Evolutionary conservation across 2,113 vertebrate genomes (phyloP).

Genomic region (Nymphicus hollandicus): DNA sequence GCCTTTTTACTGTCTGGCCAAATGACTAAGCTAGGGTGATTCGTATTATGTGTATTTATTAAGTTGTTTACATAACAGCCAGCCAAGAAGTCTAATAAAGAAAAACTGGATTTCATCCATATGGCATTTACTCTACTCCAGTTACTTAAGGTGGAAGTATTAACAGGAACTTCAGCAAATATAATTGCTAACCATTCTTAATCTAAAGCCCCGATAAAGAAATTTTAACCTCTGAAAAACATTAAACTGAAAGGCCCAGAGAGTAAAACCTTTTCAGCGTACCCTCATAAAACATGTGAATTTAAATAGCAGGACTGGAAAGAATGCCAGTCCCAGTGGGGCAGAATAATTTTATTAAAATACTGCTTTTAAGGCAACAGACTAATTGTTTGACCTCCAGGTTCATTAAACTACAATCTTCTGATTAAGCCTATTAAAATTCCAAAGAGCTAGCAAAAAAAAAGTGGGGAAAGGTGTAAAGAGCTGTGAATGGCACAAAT

Average conservation of each 20-base stretch:
- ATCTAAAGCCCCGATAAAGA: neutral
- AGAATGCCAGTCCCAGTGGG: neutral
- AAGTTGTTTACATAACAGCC: neutral
- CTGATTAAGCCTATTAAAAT: neutral
- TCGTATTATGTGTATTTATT: neutral
- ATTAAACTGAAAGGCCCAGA: neutral
- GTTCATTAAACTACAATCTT: neutral
- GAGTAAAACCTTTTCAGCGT: neutral
- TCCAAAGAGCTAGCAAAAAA: neutral
- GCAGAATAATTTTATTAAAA: conserved; percentile 13
- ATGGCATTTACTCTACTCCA: neutral
- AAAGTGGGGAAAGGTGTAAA: neutral
- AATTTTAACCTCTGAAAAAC: neutral
- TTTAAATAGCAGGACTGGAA: neutral
- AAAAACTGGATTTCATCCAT: neutral
- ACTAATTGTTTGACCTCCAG: neutral
- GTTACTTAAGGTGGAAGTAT: neutral
- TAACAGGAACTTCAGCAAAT: neutral
- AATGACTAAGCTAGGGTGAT: neutral
- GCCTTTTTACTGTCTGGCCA: neutral
- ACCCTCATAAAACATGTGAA: neutral
- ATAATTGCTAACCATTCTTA: neutral
- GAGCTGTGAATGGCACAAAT: neutral
- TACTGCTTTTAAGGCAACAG: neutral
- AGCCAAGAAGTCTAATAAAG: neutral